Base-by-base conservation (phyloP, 2,113 vertebrate genomes). In the Oryzias celebensis region DNA sequence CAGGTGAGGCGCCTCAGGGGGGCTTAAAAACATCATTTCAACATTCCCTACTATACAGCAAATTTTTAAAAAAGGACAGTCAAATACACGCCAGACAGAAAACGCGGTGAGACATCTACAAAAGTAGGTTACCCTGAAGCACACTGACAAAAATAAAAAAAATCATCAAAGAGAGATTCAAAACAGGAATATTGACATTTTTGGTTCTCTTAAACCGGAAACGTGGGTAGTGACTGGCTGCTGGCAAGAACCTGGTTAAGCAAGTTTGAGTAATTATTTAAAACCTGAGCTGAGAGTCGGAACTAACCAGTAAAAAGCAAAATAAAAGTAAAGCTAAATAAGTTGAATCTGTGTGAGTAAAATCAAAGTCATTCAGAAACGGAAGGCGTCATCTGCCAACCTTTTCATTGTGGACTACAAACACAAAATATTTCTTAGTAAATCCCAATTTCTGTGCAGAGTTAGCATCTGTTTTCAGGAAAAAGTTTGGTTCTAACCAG, bases 11-110 rank as follows among this genome's bases (percentile, higher is more conserved):
- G 47, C 74, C 66, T 22, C 71, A 49, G 50, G 58, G 65, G 31
- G 48, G 17, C 31, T 43, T 58, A 53, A 12, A 50, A 74, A 47
- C 45, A 47, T 16, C n/a, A 62, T 69, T 73, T 73, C 44, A 60
- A 57, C 47, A 73, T 80, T 71, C 61, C 62, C 60, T 58, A 49
- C 52, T 49, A 65, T 56, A 62, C 36, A n/a, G 47, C 22, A 36
- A 14, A 18, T 53, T 14, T 41, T 58, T 44, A 26, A 22, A 70
- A 68, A 45, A 26, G 43, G 54, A 52, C 73, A 68, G 18, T 61
- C 58, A 58, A 24, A 18, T 46, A 17, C 17, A 53, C 14, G 10
- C 20, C 48, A 36, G 42, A 17, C 45, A 16, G 52, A 20, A 58
- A 43, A 54, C 22, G 65, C 15, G 48, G 14, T 41, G 24, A 22